A percentile compares a stretch with the other conserved stretches of the same genome.
Conservation (phyloP, 2,113 vertebrate species). For the Triplophysa siluroides region DNA sequence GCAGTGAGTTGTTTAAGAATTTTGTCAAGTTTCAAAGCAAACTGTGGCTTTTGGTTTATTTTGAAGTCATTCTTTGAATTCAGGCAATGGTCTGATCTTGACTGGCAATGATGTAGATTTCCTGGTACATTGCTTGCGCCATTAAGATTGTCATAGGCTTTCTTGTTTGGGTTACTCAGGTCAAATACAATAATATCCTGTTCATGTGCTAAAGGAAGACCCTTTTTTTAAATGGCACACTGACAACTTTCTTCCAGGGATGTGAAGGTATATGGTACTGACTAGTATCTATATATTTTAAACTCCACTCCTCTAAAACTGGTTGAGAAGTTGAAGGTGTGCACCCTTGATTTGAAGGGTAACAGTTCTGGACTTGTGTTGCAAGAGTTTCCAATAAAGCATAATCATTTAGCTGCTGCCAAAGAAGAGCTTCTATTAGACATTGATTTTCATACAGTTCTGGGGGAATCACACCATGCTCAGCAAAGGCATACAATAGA, state of each 20-base stretch:
- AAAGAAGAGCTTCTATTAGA: constrained; percentile 75
- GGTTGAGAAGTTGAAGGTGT: constrained; percentile 38
- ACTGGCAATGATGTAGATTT: constrained; percentile 62
- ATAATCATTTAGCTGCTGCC: constrained; percentile 78
- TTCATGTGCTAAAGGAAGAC: constrained; percentile 61
- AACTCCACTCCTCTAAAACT: constrained; percentile 59
- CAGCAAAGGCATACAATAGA: constrained; percentile 73
- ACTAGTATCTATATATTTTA: constrained; percentile 64
- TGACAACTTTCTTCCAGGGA: constrained; percentile 66
- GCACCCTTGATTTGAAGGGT: constrained; percentile 45
- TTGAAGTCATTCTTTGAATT: constrained; percentile 61
- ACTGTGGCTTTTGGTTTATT: constrained; percentile 63
- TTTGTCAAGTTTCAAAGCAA: constrained; percentile 68
- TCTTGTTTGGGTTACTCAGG: constrained; percentile 68
- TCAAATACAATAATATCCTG: constrained; percentile 74
- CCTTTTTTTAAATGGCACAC: constrained; percentile 51
- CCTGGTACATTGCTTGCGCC: constrained; percentile 60
- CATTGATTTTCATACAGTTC: constrained; percentile 76
- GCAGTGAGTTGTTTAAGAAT: constrained; percentile 72
- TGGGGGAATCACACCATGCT: constrained; percentile 71
- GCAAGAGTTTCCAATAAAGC: constrained; percentile 65
- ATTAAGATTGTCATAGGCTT: constrained; percentile 67
- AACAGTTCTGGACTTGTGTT: constrained; percentile 55
- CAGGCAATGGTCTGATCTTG: constrained; percentile 65
- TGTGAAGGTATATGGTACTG: constrained; percentile 72